Evolutionary conservation across 2,797 vertebrate genomes (phyloP).

Genomic region (Lutjanus argentimaculatus): DNA sequence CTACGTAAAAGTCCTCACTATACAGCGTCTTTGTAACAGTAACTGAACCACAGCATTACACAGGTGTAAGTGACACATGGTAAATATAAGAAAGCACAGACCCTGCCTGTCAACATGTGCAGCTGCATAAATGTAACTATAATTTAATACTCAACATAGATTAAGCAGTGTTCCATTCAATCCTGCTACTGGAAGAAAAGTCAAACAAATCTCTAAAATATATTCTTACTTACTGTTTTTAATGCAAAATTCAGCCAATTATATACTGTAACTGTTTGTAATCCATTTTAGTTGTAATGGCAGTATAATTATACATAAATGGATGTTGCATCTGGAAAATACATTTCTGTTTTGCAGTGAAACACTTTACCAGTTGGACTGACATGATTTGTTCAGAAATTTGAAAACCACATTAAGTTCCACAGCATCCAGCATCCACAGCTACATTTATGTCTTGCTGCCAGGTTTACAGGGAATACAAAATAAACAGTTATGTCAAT

Average conservation of each 20-base stretch:
- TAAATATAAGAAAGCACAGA: slow-evolving; percentile 6
- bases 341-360: slow-evolving; percentile 9
- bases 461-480: slow-evolving; percentile 15
- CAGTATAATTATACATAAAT: slow-evolving; percentile 12
- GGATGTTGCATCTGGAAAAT: background rate
- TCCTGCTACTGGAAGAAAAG: background rate
- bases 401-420: slow-evolving; percentile 14
- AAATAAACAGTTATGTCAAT: slow-evolving; percentile 44
- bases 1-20: background rate
- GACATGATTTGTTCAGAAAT: slow-evolving; percentile 15
- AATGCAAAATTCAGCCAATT: slow-evolving; percentile 21
- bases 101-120: slow-evolving; percentile 5
- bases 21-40: background rate
- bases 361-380: slow-evolving; percentile 1
- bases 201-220: slow-evolving; percentile 11
- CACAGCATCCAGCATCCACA: no score
- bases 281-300: slow-evolving; percentile 19
- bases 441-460: slow-evolving; percentile 21
- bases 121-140: slow-evolving; percentile 6
- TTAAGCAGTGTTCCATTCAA: background rate
- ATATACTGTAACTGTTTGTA: slow-evolving; percentile 23
- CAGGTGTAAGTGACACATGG: background rate
- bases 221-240: slow-evolving; percentile 23
- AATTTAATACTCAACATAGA: slow-evolving; percentile 12
- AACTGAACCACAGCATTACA: background rate